phyloP scores from a whole-genome alignment of 2,888 invertebrate genomes.

The Agrochola lychnidis region DNA sequence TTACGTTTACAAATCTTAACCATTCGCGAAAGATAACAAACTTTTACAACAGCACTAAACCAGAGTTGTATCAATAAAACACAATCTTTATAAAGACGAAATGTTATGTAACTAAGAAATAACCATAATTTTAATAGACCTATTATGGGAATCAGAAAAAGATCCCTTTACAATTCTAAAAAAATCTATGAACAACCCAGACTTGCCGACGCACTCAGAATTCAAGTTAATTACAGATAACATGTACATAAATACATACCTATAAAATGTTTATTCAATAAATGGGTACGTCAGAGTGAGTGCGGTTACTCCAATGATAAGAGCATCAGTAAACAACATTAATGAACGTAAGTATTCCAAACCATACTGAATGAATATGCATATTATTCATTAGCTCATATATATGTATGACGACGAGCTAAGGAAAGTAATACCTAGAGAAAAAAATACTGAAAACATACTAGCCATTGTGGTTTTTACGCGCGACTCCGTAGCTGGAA shows the following conservation, averaged over 20 bases:
- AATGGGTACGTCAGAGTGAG: conserved; percentile 55
- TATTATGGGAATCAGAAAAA: background rate
- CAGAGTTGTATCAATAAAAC: conserved; percentile 15
- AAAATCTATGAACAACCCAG: conserved; percentile 20
- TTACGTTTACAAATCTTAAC: conserved; percentile 6
- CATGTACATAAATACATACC: conserved; percentile 20
- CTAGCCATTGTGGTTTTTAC: background rate
- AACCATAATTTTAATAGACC: conserved; percentile 9
- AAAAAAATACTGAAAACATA: background rate
- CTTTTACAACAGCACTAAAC: conserved; percentile 15
- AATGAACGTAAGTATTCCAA: conserved; percentile 43
- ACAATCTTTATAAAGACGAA: conserved; percentile 10
- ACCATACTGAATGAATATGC: conserved; percentile 41
- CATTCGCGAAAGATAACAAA: conserved; percentile 9
- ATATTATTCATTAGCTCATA: conserved; percentile 39
- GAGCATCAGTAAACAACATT: conserved; percentile 48
- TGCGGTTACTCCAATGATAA: conserved; percentile 58
- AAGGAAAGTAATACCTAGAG: background rate
- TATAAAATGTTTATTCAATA: conserved; percentile 42
- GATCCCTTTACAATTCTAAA: conserved; percentile 4
- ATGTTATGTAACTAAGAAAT: background rate
- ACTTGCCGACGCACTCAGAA: conserved; percentile 35
- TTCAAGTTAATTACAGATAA: conserved; percentile 34
- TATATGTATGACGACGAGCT: background rate
- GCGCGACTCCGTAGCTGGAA: background rate